Evolutionary conservation across 2,797 vertebrate species (phyloP).

Genomic region (Hafferia zeledoni): DNA sequence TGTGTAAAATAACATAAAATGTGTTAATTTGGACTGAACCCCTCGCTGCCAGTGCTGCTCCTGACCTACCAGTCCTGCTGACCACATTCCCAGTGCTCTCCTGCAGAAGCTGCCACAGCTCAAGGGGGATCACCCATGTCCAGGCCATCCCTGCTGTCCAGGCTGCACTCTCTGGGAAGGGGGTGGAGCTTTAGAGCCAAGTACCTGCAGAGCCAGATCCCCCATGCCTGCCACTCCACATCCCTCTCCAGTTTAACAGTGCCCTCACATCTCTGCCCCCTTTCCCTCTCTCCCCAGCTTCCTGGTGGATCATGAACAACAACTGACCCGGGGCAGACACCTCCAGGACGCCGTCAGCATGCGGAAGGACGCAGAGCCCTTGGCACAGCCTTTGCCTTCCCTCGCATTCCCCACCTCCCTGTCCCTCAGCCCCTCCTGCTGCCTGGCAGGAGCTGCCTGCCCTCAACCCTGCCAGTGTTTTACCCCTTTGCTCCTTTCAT

Average conservation of each 20-base stretch:
- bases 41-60: accelerated
- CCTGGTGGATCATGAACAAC: constrained; percentile 96
- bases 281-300: constrained; percentile 78
- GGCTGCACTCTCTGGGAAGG: not conserved
- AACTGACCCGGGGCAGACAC: constrained; percentile 73
- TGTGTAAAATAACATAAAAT: not conserved
- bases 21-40: accelerated
- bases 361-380: not conserved
- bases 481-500: not conserved
- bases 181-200: not conserved
- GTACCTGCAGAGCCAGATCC: not conserved
- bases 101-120: not conserved
- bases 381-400: not conserved
- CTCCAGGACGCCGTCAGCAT: not conserved
- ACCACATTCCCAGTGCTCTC: accelerated
- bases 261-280: not conserved
- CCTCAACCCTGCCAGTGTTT: not conserved
- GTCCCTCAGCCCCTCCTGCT: not conserved
- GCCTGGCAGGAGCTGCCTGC: not conserved
- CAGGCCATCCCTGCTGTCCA: not conserved
- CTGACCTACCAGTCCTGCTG: accelerated
- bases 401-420: not conserved
- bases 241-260: too few species aligned
- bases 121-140: not conserved
- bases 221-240: accelerated